Base-by-base conservation (phyloP, 2,797 vertebrate species). In the Rhinophrynus dorsalis region DNA sequence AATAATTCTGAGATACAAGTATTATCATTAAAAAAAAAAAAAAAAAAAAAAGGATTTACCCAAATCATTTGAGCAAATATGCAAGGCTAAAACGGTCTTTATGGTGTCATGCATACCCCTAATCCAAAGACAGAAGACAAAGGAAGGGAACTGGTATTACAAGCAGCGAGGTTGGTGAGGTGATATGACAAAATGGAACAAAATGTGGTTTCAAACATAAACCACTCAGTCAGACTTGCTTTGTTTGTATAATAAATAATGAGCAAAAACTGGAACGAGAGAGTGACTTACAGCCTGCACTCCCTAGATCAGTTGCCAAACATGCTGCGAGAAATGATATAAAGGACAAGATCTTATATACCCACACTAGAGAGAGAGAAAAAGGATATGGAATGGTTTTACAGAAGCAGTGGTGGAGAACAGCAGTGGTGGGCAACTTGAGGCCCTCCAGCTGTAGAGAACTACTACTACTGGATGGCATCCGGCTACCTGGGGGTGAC, bases 261-360 rank as follows among this genome's bases (percentile, higher is more conserved):
- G 38, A 45, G 15, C n/a, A 48, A 45, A 13, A 13, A 54, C 24
- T 9, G 27, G 67, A 26, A 33, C 15, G 30, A 45, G 37, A 13
- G 18, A 17, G 12, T 2, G 26, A 15, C 27, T 42, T 68, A 55
- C 17, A 24, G 50, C 67, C 35, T 74, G 3, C 44, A 33, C 66
- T 44, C 72, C 77, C 79, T 56, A 77, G 79, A 74, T 72, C 51
- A 78, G 42, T 68, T 78, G 78, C 82, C 77, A n/a, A n/a, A 71
- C 82, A 86, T 86, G 88, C 86, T 75, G 68, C 56, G 80, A 80
- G 82, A 87, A 80, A 79, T 20, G 78, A 84, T 83, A 79, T 85
- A 87, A 89, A 88, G 86, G 87, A 87, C 87, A 82, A 90, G 90
- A 86, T 88, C 86, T 89, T 88, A 44, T 20, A 24, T 26, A 3